Conservation (phyloP, 2,888 invertebrate species). For the Drosophila siamana region DNA sequence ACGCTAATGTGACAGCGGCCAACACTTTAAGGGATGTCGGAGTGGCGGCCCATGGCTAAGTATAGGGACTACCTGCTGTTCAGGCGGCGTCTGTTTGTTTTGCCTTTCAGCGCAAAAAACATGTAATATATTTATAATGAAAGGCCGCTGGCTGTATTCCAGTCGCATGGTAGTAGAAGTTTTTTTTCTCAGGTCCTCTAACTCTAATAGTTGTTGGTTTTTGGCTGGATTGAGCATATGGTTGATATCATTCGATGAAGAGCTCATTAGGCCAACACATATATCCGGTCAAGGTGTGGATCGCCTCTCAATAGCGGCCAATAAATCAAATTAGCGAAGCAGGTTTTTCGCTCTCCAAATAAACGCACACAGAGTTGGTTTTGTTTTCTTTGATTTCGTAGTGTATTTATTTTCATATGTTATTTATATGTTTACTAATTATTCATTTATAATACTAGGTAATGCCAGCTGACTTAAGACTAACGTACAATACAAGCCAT, state of each 20-base stretch:
- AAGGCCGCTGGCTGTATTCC: constrained; percentile 51
- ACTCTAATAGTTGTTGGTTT: constrained; percentile 73
- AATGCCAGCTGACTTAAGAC: constrained; percentile 68
- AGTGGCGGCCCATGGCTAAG: constrained; percentile 23
- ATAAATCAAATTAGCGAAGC: constrained; percentile 57
- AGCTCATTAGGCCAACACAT: constrained; percentile 52
- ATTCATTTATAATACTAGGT: constrained; percentile 73
- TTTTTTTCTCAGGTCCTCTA: constrained; percentile 2
- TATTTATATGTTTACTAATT: constrained; percentile 57
- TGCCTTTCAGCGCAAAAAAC: constrained; percentile 64
- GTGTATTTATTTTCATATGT: constrained; percentile 72
- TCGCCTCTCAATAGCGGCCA: constrained; percentile 34
- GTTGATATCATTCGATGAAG: constrained; percentile 32
- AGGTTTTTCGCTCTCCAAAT: not conserved
- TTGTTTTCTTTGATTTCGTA: constrained; percentile 63
- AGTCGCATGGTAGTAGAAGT: not conserved
- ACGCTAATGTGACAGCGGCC: constrained; percentile 75
- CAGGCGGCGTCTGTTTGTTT: constrained; percentile 75
- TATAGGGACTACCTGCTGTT: constrained; percentile 57
- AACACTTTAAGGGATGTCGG: constrained; percentile 65
- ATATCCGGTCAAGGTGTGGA: constrained; percentile 55
- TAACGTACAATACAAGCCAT: constrained; percentile 68
- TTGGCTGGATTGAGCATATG: constrained; percentile 55
- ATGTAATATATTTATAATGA: constrained; percentile 78
- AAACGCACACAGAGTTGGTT: not conserved